Evolutionary conservation across 2,797 vertebrate genomes (phyloP).

Genomic region (Petrocephalus schoutedeni): DNA sequence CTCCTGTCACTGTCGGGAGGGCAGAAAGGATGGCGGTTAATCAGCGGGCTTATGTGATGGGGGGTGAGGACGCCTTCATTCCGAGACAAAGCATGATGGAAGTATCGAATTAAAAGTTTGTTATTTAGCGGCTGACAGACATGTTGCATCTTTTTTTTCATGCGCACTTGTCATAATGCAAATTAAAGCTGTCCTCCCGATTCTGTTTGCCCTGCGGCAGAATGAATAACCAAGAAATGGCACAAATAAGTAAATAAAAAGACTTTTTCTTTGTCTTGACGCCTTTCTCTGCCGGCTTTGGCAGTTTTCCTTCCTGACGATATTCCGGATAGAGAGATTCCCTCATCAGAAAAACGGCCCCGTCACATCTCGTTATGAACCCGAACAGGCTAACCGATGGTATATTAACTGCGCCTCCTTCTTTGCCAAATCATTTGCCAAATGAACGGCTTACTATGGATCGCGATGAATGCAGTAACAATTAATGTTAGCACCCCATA

Average conservation of each 20-base stretch:
- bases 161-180: background rate
- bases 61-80: background rate
- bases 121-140: conserved; percentile 7
- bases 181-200: background rate
- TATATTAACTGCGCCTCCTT: background rate
- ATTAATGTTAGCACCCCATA: background rate
- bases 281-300: background rate
- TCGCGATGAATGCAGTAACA: background rate
- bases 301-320: background rate
- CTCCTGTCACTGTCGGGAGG: background rate
- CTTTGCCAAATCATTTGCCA: background rate
- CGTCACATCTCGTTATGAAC: background rate
- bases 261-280: background rate
- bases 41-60: background rate
- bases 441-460: background rate
- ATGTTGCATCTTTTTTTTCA: background rate
- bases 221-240: background rate
- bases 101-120: conserved; percentile 13
- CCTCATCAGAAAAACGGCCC: background rate
- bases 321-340: background rate
- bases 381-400: background rate
- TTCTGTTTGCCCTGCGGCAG: background rate
- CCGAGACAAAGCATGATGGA: background rate
- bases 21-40: background rate
- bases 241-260: background rate